Evolutionary conservation across 2,888 invertebrate genomes (phyloP).

Genomic region (Leptura quadrifasciata): DNA sequence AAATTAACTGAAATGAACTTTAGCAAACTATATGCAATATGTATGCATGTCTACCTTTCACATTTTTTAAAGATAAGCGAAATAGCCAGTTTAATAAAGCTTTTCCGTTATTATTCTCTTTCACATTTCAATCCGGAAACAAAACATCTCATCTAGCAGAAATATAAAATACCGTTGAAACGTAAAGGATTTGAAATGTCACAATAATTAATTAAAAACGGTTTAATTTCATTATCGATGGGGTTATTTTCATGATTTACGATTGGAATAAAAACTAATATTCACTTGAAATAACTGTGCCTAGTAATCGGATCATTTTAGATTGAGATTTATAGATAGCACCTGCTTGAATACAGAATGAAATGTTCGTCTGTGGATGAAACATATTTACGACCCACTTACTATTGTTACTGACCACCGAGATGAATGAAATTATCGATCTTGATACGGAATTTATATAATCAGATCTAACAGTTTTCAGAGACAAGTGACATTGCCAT

Average conservation of each 20-base stretch:
- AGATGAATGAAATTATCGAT: slow-evolving; percentile 4
- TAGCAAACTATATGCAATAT: not conserved
- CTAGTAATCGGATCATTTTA: slow-evolving; percentile 13
- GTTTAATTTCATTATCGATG: not conserved
- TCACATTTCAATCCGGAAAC: slow-evolving; percentile 16
- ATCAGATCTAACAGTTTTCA: slow-evolving; percentile 15
- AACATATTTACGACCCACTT: slow-evolving; percentile 37
- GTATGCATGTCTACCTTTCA: not conserved
- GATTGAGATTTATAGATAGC: slow-evolving; percentile 33
- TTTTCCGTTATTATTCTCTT: slow-evolving; percentile 1
- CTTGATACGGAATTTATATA: slow-evolving; percentile 18
- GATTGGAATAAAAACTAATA: not conserved
- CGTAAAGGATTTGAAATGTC: slow-evolving; percentile 11
- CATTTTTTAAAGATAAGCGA: not conserved
- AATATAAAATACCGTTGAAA: not conserved
- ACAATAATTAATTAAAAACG: slow-evolving; percentile 22
- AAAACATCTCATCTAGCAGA: not conserved
- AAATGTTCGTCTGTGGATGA: slow-evolving; percentile 17
- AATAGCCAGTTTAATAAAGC: not conserved
- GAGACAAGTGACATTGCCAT: not conserved
- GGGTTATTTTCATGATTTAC: slow-evolving; percentile 23
- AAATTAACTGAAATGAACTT: not conserved
- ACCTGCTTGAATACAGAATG: slow-evolving; percentile 26
- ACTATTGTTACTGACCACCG: slow-evolving; percentile 16
- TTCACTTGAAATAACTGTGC: slow-evolving; percentile 29